A percentile compares a stretch with the other conserved stretches of the same genome.
These are phyloP conservation scores for Cephus sareptanus DNA, from an alignment of 2,888 invertebrate species.

Conservation along the genomic window DNA sequence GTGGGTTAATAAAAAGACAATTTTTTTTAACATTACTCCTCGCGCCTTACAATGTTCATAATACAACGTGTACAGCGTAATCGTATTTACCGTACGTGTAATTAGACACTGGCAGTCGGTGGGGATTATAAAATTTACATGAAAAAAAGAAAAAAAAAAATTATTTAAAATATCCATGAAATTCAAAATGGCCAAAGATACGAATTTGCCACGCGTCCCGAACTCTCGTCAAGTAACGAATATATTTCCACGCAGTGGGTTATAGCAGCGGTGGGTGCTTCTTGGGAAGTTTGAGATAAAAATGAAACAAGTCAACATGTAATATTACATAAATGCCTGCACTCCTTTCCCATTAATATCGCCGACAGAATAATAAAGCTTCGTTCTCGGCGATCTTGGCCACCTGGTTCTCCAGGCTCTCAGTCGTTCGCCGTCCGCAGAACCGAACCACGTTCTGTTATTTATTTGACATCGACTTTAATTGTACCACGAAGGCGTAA, in stretches of 20 bases:
- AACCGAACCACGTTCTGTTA: conserved; percentile 18
- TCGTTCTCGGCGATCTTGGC: background rate
- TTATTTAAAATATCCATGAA: background rate
- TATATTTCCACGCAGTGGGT: background rate
- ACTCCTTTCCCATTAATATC: background rate
- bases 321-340: background rate
- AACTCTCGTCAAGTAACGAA: background rate
- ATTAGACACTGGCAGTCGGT: background rate
- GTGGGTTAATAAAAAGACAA: background rate
- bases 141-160: no score
- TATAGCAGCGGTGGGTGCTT: background rate
- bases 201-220: background rate
- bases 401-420: conserved; percentile 1
- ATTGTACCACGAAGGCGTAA: conserved; percentile 29
- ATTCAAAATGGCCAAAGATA: background rate
- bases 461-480: conserved; percentile 31
- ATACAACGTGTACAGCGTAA: background rate
- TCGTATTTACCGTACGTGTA: background rate
- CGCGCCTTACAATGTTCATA: background rate
- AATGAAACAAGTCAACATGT: background rate
- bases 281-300: background rate
- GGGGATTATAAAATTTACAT: background rate
- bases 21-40: background rate
- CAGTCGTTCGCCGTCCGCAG: background rate
- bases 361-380: conserved; percentile 5